Evolutionary conservation across 2,113 vertebrate genomes (phyloP), one percentile per base, ranked within the genome.

Genomic region (Ptilonorhynchus violaceus): DNA sequence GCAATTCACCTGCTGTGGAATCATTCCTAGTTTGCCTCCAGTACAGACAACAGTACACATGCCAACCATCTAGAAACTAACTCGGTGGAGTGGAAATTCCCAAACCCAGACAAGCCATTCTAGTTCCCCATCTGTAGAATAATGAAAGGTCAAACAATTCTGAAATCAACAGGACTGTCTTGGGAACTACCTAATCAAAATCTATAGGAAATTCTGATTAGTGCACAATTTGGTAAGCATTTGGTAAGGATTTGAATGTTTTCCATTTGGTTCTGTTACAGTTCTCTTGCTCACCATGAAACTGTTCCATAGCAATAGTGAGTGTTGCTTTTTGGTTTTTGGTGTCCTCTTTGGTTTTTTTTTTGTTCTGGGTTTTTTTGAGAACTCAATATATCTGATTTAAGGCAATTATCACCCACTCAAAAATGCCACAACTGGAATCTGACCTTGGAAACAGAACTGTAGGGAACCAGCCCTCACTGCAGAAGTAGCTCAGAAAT

Each of bases 351-450:
- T 60, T 41, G 24, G 22, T 7, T 2, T 5, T 63, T 42, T n/a
- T 37, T 53, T 25, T 28, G 18, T 64, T 53, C 16, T 0, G 1
- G 6, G 10, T 1, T 1, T 53, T 77, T 53, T 59, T 68, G 10
- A 68, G 11, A 88, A 87, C 8, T 47, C 31, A 60, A 10, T 23
- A 33, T 30, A 91, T 39, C 56, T 35, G 5, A 85, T 72, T 77
- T 58, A 89, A 39, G 16, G 30, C 27, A 89, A 68, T 41, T 87
- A 75, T 10, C 35, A 91, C 21, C 14, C 4, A 9, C 20, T 74
- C 31, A 82, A 66, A 95, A 70, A 72, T 77, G 72, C 44, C 2
- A 0, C 60, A 70, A 49, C 7, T 75, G 44, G 37, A 85, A 62
- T 42, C 62, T 73, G 52, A 85, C 2, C 6, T 35, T 70, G 33